A percentile compares a stretch with the other conserved stretches of the same genome.
These are phyloP conservation scores for Osmoderma eremita DNA, from an alignment of 2,888 invertebrate genomes.

Conservation along the genomic window DNA sequence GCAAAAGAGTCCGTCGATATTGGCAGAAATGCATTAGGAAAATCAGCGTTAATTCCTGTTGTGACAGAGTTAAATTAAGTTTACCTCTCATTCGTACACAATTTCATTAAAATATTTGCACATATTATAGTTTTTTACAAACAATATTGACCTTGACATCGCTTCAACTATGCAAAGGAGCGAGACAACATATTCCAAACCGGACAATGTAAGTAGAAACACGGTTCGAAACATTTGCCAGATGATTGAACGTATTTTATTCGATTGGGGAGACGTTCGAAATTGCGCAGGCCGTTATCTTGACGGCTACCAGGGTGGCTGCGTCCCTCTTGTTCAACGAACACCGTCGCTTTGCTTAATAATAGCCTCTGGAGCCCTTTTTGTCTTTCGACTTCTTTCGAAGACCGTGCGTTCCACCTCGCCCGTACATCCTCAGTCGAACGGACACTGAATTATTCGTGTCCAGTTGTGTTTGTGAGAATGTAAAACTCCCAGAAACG, in stretches of 20 bases:
- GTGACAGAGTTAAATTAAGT: no score
- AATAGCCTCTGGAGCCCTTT: conserved; percentile 52
- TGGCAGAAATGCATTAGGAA: no score
- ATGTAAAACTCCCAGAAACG: conserved; percentile 60
- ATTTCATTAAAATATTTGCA: no score
- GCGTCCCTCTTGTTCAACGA: conserved; percentile 58
- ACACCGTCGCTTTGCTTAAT: conserved; percentile 54
- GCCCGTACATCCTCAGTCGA: neutral
- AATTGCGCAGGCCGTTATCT: conserved; percentile 36
- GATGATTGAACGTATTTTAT: conserved; percentile 37
- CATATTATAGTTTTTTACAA: neutral
- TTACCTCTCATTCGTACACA: no score
- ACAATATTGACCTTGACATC: no score
- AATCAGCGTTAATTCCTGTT: no score
- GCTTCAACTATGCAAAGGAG: no score
- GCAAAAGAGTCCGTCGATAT: no score
- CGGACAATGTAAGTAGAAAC: no score
- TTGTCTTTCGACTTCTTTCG: conserved; percentile 52
- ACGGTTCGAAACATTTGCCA: conserved; percentile 11
- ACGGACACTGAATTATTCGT: conserved; percentile 61
- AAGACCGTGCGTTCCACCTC: conserved; percentile 2
- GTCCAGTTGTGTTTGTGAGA: conserved; percentile 60
- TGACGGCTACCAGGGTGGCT: conserved; percentile 40
- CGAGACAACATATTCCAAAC: no score
- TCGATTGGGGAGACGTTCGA: conserved; percentile 31